Evolutionary conservation across 2,888 invertebrate species (phyloP).

Genomic region (Eudiplozoon nipponicum): DNA sequence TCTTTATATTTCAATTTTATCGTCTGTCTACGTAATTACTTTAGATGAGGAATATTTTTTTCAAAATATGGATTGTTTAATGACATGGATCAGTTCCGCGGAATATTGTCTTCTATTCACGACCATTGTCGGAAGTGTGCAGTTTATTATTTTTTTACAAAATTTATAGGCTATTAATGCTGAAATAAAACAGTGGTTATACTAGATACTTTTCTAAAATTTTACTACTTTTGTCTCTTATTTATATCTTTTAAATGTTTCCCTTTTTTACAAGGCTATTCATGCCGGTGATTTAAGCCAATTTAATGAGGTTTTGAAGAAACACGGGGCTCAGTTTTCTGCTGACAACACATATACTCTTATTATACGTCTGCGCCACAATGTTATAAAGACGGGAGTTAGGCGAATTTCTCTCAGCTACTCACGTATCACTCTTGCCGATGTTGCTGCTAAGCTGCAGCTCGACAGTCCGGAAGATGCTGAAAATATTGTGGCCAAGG

Average conservation of each 20-base stretch:
- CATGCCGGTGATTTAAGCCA: slow-evolving; percentile 64
- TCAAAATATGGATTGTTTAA: too few species aligned
- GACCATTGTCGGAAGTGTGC: too few species aligned
- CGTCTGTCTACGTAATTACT: too few species aligned
- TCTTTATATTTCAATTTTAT: too few species aligned
- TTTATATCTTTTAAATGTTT: too few species aligned
- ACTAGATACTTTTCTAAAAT: not conserved
- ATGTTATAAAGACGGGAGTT: slow-evolving; percentile 90
- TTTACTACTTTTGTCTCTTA: not conserved
- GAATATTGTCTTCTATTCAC: too few species aligned
- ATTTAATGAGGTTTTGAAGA: slow-evolving; percentile 64
- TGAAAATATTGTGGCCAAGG: slow-evolving; percentile 83
- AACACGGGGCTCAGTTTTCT: slow-evolving; percentile 60
- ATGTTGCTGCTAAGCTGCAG: slow-evolving; percentile 66
- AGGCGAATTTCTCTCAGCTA: slow-evolving; percentile 77
- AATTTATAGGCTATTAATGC: not conserved
- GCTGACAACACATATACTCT: slow-evolving; percentile 72
- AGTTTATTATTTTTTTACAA: too few species aligned
- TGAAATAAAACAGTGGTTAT: not conserved
- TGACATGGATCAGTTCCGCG: too few species aligned
- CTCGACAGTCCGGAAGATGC: slow-evolving; percentile 83
- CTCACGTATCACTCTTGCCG: slow-evolving; percentile 65
- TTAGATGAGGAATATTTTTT: too few species aligned
- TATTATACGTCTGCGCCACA: slow-evolving; percentile 70
- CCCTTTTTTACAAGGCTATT: slow-evolving; percentile 34